Percentiles rank a stretch among this genome's conserved stretches.
Conservation (phyloP, 1,140 invertebrate genomes). For the Bombus sibiricus region DNA sequence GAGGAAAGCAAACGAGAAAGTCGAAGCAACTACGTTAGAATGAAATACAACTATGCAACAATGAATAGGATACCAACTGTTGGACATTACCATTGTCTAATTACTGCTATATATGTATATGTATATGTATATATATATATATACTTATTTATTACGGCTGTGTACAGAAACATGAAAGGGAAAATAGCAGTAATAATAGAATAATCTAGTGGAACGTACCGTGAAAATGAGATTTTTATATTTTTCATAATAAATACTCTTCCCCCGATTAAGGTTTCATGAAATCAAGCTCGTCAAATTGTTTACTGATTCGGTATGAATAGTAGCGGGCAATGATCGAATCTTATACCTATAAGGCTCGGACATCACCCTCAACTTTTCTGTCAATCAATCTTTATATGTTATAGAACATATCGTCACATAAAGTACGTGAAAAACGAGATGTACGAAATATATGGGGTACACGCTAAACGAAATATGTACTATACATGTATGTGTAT, state of each 20-base stretch:
- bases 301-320: neutral
- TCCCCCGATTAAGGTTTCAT: neutral
- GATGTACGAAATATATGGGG: neutral
- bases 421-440: neutral
- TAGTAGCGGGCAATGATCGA: neutral
- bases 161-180: slow-evolving; percentile 60
- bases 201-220: slow-evolving; percentile 12
- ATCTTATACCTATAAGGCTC: neutral
- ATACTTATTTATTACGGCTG: slow-evolving; percentile 57
- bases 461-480: neutral
- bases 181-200: slow-evolving; percentile 29
- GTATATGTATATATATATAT: slow-evolving; percentile 56
- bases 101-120: slow-evolving; percentile 74
- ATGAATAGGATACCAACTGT: slow-evolving; percentile 79
- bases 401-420: neutral
- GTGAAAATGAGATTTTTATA: slow-evolving; percentile 35
- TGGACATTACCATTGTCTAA: slow-evolving; percentile 83
- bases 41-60: slow-evolving; percentile 72
- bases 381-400: neutral
- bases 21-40: slow-evolving; percentile 77
- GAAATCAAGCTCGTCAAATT: neutral
- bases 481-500: too few species aligned
- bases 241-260: neutral
- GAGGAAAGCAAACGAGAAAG: slow-evolving; percentile 66
- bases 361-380: neutral